Percentiles rank a stretch among this genome's conserved stretches.
Evolutionary conservation across 2,888 invertebrate species (phyloP).

Genomic region (Thalpophila matura): DNA sequence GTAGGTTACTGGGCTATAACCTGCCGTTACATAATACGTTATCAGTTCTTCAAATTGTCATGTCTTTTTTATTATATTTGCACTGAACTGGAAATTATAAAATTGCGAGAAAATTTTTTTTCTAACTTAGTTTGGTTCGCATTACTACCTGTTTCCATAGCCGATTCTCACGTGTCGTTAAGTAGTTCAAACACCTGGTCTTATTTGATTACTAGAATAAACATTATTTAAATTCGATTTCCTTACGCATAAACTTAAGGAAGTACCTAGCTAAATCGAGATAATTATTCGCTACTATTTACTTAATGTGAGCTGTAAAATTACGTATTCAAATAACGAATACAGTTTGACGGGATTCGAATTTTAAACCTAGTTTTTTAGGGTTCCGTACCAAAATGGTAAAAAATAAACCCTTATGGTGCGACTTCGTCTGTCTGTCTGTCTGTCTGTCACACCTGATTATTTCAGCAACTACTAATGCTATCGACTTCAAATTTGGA

Average conservation of each 20-base stretch:
- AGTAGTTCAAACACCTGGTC: slow-evolving; percentile 7
- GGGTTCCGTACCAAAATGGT: too few relatives aligned
- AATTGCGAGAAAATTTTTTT: not conserved
- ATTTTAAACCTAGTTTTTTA: slow-evolving; percentile 1
- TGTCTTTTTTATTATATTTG: slow-evolving; percentile 4
- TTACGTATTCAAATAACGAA: slow-evolving; percentile 2
- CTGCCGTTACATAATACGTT: slow-evolving; percentile 53
- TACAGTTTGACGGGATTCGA: slow-evolving; percentile 2
- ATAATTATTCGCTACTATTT: slow-evolving; percentile 37
- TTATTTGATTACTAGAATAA: slow-evolving; percentile 41
- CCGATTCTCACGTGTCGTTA: slow-evolving; percentile 2
- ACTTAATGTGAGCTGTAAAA: slow-evolving; percentile 23
- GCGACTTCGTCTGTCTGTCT: too few relatives aligned
- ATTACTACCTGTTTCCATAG: not conserved
- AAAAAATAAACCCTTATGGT: too few relatives aligned
- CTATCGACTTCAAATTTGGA: too few relatives aligned
- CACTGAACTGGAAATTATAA: not conserved
- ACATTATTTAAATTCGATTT: slow-evolving; percentile 33
- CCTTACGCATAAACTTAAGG: slow-evolving; percentile 22
- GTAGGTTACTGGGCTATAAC: slow-evolving; percentile 58
- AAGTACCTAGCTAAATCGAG: slow-evolving; percentile 29
- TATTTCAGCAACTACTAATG: too few relatives aligned
- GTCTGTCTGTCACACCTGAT: too few relatives aligned
- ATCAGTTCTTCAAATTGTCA: slow-evolving; percentile 36
- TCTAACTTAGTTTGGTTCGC: not conserved